phyloP scores from a whole-genome alignment of 1,140 invertebrate genomes.

The Cephus cinctus region DNA sequence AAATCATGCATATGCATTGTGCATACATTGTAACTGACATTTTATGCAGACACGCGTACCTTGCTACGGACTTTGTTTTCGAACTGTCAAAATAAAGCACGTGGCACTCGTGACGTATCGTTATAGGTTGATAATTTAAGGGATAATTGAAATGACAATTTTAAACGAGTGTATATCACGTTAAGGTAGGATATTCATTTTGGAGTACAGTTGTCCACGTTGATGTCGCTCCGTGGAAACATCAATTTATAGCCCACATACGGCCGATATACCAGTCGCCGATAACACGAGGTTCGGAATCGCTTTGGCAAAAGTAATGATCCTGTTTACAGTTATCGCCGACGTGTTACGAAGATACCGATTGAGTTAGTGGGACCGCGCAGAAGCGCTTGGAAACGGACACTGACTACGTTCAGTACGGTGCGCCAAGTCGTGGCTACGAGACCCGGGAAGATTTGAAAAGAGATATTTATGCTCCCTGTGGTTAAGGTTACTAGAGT shows the following conservation, averaged over 20 bases:
- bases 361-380: constrained; percentile 34
- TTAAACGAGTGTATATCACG: no score
- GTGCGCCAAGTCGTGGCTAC: not conserved
- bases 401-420: constrained; percentile 12
- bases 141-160: no score
- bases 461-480: not conserved
- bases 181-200: no score
- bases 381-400: constrained; percentile 18
- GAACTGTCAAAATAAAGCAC: no score
- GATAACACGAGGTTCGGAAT: constrained; percentile 37
- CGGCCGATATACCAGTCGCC: constrained; percentile 22
- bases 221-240: no score
- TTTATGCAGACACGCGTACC: no score
- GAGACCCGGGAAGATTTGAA: not conserved
- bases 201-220: no score
- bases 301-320: constrained; percentile 37
- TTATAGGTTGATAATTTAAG: no score
- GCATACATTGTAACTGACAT: no score
- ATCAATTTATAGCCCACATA: not conserved
- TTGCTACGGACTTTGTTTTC: no score
- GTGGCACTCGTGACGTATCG: no score
- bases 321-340: constrained; percentile 40
- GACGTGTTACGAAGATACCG: constrained; percentile 33
- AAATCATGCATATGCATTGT: no score
- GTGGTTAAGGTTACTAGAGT: not conserved